Evolutionary conservation across 2,113 vertebrate species (phyloP).

Genomic region (Shinisaurus crocodilurus): DNA sequence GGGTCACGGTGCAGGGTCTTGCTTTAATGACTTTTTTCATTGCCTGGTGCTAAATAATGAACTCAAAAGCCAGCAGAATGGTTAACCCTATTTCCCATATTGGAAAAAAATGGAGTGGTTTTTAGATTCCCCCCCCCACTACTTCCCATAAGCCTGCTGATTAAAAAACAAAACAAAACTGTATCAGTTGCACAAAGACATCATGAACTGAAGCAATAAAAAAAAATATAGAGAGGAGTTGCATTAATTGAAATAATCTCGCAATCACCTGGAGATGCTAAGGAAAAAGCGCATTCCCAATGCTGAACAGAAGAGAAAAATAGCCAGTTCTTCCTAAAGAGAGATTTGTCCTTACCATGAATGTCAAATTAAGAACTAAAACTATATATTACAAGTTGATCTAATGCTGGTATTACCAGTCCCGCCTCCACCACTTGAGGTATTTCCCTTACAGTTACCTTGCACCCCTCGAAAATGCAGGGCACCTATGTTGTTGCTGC

Average conservation of each 20-base stretch:
- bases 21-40: neutral
- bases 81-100: neutral
- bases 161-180: neutral
- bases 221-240: neutral
- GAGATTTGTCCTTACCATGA: slow-evolving; percentile 28
- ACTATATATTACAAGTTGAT: slow-evolving; percentile 46
- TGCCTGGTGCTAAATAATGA: neutral
- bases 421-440: too few relatives aligned
- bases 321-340: slow-evolving; percentile 50
- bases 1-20: neutral
- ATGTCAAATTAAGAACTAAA: slow-evolving; percentile 57
- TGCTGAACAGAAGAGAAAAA: slow-evolving; percentile 7
- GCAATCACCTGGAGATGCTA: neutral
- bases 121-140: neutral
- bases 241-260: slow-evolving; percentile 36
- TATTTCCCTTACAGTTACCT: neutral
- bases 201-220: neutral
- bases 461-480: too few relatives aligned
- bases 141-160: neutral
- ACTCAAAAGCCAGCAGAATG: neutral
- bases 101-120: neutral
- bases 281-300: neutral
- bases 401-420: too few relatives aligned
- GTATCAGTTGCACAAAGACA: neutral
- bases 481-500: too few relatives aligned